phyloP scores from a whole-genome alignment of 2,113 vertebrate species.

The Chloropsis cyanopogon region DNA sequence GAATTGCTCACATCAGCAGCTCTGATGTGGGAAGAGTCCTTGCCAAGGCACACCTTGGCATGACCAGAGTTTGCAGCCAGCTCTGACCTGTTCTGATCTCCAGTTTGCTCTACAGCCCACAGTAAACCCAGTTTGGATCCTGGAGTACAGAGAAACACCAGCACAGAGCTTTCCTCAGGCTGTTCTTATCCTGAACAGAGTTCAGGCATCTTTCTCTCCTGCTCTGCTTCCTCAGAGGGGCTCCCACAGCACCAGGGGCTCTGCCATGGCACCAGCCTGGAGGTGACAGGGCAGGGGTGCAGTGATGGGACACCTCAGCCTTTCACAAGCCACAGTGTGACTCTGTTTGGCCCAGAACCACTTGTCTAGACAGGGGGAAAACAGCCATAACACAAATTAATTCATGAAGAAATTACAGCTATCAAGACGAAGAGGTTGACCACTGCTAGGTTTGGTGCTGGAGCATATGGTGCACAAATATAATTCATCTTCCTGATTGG shows the following conservation, averaged over 20 bases:
- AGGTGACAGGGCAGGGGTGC: neutral
- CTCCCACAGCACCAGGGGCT: neutral
- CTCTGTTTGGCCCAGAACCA: neutral
- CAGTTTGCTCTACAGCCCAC: neutral
- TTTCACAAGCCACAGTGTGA: neutral
- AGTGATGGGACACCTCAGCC: neutral
- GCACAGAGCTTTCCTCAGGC: neutral
- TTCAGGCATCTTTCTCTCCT: neutral
- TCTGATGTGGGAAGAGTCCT: neutral
- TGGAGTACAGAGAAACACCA: neutral
- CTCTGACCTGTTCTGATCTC: neutral
- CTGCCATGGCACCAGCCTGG: neutral
- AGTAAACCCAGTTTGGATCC: neutral
- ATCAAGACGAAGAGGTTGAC: neutral
- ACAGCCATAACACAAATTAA: neutral
- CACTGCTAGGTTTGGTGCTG: neutral
- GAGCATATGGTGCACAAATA: neutral
- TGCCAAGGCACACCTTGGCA: neutral
- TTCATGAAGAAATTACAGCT: neutral
- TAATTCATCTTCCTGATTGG: neutral
- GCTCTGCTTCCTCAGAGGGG: neutral
- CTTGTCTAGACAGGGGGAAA: neutral
- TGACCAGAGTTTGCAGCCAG: neutral
- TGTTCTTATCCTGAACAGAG: neutral
- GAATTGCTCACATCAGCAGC: neutral